Percentiles rank a stretch among this genome's conserved stretches.
phyloP scores from a whole-genome alignment of 2,797 vertebrate species.

The Allobates femoralis region DNA sequence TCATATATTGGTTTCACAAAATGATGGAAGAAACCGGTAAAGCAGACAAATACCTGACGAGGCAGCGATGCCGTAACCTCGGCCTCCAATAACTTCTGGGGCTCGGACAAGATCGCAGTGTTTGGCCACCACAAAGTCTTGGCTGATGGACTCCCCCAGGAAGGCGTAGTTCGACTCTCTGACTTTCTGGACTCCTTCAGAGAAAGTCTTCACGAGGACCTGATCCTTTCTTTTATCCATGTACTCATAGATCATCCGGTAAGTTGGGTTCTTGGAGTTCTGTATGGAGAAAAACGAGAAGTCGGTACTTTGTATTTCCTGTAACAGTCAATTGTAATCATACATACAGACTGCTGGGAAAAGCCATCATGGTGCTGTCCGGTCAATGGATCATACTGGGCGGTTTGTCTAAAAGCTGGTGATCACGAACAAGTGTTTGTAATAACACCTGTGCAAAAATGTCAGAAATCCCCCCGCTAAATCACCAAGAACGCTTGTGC shows the following conservation, averaged over 20 bases:
- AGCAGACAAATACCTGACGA: slow-evolving; percentile 71
- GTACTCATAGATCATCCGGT: slow-evolving; percentile 82
- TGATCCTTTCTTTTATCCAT: slow-evolving; percentile 84
- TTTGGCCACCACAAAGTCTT: slow-evolving; percentile 81
- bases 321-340: not conserved
- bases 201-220: slow-evolving; percentile 72
- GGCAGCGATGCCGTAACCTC: slow-evolving; percentile 83
- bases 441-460: too few relatives aligned
- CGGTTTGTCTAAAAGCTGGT: not conserved
- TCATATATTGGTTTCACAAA: too few relatives aligned
- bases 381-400: not conserved
- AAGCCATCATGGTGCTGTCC: too few relatives aligned
- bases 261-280: slow-evolving; percentile 80
- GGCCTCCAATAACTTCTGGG: slow-evolving; percentile 78
- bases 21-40: not conserved
- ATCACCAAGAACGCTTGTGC: too few relatives aligned
- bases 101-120: slow-evolving; percentile 81
- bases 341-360: not conserved
- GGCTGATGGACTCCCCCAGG: slow-evolving; percentile 85
- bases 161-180: slow-evolving; percentile 85
- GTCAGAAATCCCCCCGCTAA: too few relatives aligned
- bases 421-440: too few relatives aligned
- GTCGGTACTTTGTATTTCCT: not conserved
- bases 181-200: slow-evolving; percentile 78
- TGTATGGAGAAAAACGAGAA: slow-evolving; percentile 63